These are phyloP conservation scores for Larimichthys polyactis DNA, from an alignment of 2,113 vertebrate genomes.

Conservation along the genomic window DNA sequence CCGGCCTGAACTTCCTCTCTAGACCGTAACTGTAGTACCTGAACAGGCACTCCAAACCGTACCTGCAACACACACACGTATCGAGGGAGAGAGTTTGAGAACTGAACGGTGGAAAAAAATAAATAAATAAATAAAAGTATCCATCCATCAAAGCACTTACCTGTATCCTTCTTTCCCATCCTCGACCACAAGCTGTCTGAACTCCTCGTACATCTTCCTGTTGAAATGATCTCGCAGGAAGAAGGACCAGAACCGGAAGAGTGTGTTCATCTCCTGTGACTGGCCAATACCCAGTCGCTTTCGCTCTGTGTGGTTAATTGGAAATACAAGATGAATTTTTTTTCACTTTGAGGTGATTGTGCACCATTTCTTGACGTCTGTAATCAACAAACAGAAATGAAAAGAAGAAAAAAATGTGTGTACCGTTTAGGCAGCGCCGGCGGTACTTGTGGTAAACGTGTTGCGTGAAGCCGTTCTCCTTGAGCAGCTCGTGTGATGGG, in stretches of 20 bases:
- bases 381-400: not conserved
- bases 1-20: slow-evolving; percentile 96
- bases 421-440: slow-evolving; percentile 98
- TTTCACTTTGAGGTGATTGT: not conserved
- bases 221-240: slow-evolving; percentile 99
- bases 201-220: slow-evolving; percentile 99
- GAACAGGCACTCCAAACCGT: slow-evolving; percentile 99
- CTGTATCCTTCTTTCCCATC: slow-evolving; percentile 98
- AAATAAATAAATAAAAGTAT: no score
- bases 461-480: slow-evolving; percentile 99
- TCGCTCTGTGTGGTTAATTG: slow-evolving; percentile 85
- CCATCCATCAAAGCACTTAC: slow-evolving; percentile 71
- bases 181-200: slow-evolving; percentile 95
- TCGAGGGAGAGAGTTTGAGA: not conserved
- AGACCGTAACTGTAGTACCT: slow-evolving; percentile 99
- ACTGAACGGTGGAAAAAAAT: not conserved
- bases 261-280: slow-evolving; percentile 99
- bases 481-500: slow-evolving; percentile 97
- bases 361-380: not conserved
- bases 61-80: slow-evolving; percentile 81
- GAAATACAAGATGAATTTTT: no score
- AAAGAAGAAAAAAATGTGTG: not conserved
- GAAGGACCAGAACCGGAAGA: slow-evolving; percentile 99
- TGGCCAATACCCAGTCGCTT: slow-evolving; percentile 98
- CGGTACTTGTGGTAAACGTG: slow-evolving; percentile 99